A percentile compares a stretch with the other conserved stretches of the same genome.
Conservation (phyloP, 1,140 invertebrate genomes). For the Gonioctena quinquepunctata region DNA sequence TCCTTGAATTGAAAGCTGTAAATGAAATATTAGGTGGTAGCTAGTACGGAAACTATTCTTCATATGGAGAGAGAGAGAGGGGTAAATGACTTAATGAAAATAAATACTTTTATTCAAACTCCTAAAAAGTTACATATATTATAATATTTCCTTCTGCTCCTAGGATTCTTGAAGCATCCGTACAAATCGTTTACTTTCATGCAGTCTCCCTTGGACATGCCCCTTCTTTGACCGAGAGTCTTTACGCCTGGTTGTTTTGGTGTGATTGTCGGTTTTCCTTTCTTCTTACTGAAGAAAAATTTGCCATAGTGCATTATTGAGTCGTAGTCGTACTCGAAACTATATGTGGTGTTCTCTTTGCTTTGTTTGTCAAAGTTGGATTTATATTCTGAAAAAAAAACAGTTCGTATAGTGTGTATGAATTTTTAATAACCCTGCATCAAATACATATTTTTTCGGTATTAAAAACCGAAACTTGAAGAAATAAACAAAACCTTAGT, state of each 20-base stretch:
- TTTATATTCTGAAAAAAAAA: slow-evolving; percentile 60
- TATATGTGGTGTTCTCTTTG: slow-evolving; percentile 64
- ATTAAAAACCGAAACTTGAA: too few species aligned
- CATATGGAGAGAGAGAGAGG: too few species aligned
- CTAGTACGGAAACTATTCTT: neutral
- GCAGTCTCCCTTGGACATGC: slow-evolving; percentile 69
- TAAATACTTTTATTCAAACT: slow-evolving; percentile 22
- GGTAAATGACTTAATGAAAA: neutral
- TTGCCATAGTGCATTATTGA: slow-evolving; percentile 77
- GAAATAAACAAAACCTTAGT: too few species aligned
- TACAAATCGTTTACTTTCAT: slow-evolving; percentile 74
- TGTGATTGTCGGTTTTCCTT: slow-evolving; percentile 65
- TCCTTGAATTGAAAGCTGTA: neutral
- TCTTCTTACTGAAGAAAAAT: slow-evolving; percentile 61
- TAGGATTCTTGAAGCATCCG: slow-evolving; percentile 63
- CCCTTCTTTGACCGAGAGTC: slow-evolving; percentile 65
- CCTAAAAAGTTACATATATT: slow-evolving; percentile 69
- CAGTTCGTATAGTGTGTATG: too few species aligned
- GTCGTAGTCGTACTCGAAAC: slow-evolving; percentile 72
- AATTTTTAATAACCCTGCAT: too few species aligned
- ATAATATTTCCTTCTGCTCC: slow-evolving; percentile 63
- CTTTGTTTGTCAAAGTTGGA: slow-evolving; percentile 67
- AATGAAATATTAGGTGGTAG: neutral
- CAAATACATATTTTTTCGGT: too few species aligned
- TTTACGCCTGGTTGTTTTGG: slow-evolving; percentile 59